Evolutionary conservation across 1,140 invertebrate species (phyloP).

Genomic region (Drosophila virilis): DNA sequence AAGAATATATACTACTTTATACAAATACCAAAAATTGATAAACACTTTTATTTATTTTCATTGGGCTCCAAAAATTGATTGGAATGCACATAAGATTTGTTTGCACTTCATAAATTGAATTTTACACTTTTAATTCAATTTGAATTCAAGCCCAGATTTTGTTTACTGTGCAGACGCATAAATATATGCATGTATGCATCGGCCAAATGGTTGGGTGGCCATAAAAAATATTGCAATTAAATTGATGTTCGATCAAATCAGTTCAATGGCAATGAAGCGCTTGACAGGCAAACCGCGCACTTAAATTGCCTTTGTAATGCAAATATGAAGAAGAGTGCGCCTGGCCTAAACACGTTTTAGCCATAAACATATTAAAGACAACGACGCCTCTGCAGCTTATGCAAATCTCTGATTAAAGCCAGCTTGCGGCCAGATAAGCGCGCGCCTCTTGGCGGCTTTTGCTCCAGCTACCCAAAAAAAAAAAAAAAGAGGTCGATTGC

Average conservation of each 20-base stretch:
- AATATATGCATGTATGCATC: not conserved
- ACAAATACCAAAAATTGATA: too few species aligned
- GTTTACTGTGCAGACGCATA: too few species aligned
- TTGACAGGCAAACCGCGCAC: slow-evolving; percentile 1
- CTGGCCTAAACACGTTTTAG: slow-evolving; percentile 48
- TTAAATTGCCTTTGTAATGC: slow-evolving; percentile 78
- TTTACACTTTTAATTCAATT: too few species aligned
- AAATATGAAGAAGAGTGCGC: slow-evolving; percentile 55
- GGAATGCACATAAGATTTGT: too few species aligned
- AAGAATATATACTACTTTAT: too few species aligned
- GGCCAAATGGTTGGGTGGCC: slow-evolving; percentile 3
- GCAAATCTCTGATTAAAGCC: slow-evolving; percentile 56
- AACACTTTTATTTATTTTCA: too few species aligned
- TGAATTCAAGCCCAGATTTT: too few species aligned
- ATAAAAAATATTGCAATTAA: slow-evolving; percentile 68
- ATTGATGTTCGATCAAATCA: slow-evolving; percentile 75
- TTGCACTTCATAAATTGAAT: too few species aligned
- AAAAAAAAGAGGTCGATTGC: slow-evolving; percentile 21
- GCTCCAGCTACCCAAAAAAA: not conserved
- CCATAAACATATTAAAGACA: slow-evolving; percentile 75
- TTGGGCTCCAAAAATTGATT: too few species aligned
- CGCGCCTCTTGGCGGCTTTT: slow-evolving; percentile 6
- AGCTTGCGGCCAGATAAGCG: slow-evolving; percentile 23
- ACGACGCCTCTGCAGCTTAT: slow-evolving; percentile 49
- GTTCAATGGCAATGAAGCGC: slow-evolving; percentile 45